Base-by-base conservation (phyloP, 2,888 invertebrate genomes). In the Drosophila cognata region DNA sequence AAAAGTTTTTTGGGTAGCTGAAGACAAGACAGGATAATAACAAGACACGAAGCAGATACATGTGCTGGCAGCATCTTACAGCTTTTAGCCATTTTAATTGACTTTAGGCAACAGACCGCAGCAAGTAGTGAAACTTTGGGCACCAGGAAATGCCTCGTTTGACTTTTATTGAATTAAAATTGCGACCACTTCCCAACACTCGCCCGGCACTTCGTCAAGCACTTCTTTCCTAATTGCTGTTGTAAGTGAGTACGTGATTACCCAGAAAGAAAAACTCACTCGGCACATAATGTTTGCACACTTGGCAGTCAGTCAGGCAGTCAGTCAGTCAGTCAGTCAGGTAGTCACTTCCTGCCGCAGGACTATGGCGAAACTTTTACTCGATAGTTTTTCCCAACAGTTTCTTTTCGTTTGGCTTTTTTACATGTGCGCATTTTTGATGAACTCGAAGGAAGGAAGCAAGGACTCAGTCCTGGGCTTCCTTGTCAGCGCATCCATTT, bases 401-500 rank as follows among this genome's bases (percentile, higher is more conserved):
- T 76, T 79, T 53, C 50, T 77, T 80, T 79, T 50, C 53, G 51
- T 57, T 62, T 71, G 62, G 31, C 28, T 21, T 51, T 67, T 78
- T 87, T 78, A 59, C 79, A 68, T 68, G 68, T 80, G 74, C 62
- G 84, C 84, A 89, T 90, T 90, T 90, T 87, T 87, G 90, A 87
- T 87, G 84, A 90, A 86, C 84, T 69, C 61, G 35, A 63, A 21
- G 41, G 28, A 35, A 46, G 46, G 46, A 25, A 46, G 25, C 8
- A 46, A 21, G 46, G 51, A 35, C 63, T 53, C 63, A 55, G 62
- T 46, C 52, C 66, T 62, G 29, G 67, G 81, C 84, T 88, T 85
- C 88, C 86, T 79, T 81, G 90, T 83, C 87, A 87, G 90, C 80
- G 84, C 84, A 77, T 84, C 89, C 89, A 88, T 88, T 88, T 90